Evolutionary conservation across 1,140 invertebrate species (phyloP), one percentile per base, ranked within the genome.

Genomic region (Macrobrachium rosenbergii): DNA sequence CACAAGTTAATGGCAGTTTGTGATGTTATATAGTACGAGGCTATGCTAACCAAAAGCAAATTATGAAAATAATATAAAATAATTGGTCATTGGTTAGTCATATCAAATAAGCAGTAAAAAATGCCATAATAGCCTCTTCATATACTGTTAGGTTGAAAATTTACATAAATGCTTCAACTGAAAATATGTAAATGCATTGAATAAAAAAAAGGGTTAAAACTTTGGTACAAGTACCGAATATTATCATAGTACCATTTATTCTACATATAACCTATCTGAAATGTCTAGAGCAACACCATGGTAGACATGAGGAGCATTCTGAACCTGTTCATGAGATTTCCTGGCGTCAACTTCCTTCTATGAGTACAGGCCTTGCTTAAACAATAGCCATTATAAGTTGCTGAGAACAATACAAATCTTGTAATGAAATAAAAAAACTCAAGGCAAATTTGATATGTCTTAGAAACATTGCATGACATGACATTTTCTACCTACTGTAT

Each of bases 391-490:
- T 19, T 83, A 63, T 60, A 45, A 19, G 37, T 67, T 69, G 60
- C 37, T 21, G 21, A 58, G 37, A 23, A 17, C 12, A 73, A 52
- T 64, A 80, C 77, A 86, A 76, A 52, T 52, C 52, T 52, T 52
- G 52, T 52, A 52, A 52, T 10, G 52, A 52, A 52, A 52, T 52
- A 52, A 52, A 52, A 52, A 28, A 86, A 79, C 45, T 86, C 83
- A 86, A 86, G 77, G 76, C 77, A 80, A 62, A 43, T 72, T 85
- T 79, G 83, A 86, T 86, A 86, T 86, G 83, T 80, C n/a, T 59
- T 52, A 10, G 19, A 58, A 69, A 16, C 52, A 23, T 67, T 52
- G 52, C 52, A 52, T 52, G 52, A 52, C 52, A 52, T 52, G 52
- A 52, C 52, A 52, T 52, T 52, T 52, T 52, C 52, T 52, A 52